Conservation (phyloP, 1,140 invertebrate genomes). For the Ephestia elutella region DNA sequence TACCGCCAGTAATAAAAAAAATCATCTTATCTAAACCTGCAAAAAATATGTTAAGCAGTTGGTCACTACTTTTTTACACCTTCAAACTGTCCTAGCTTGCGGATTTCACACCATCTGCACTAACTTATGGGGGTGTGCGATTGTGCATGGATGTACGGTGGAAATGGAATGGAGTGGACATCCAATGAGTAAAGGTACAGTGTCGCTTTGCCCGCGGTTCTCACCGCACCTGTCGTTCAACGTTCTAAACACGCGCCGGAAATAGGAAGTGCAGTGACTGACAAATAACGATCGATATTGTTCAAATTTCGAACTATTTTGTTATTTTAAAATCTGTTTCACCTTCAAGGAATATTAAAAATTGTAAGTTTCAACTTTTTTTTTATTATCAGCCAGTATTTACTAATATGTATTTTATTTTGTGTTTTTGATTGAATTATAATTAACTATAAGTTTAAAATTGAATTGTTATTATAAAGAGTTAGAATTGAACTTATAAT, state of each 20-base stretch:
- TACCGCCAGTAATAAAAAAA: too few species aligned
- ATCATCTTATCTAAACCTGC: too few species aligned
- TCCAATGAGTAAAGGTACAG: conserved; percentile 20
- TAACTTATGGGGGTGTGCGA: neutral
- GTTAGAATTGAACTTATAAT: too few species aligned
- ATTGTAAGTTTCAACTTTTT: neutral
- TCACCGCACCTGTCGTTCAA: conserved; percentile 26
- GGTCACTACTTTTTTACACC: too few species aligned
- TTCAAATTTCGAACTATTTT: conserved; percentile 17
- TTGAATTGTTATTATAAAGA: too few species aligned
- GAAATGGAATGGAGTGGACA: conserved; percentile 2
- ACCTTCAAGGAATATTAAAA: neutral
- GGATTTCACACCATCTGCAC: neutral
- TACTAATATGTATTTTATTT: too few species aligned
- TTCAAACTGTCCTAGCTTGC: neutral
- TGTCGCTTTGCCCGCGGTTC: conserved; percentile 29
- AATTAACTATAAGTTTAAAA: too few species aligned
- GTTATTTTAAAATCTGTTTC: neutral
- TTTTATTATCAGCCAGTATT: neutral
- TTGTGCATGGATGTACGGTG: too few species aligned
- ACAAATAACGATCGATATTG: conserved; percentile 18
- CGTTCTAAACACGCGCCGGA: conserved; percentile 22
- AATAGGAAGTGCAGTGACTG: conserved; percentile 60
- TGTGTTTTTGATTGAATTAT: too few species aligned
- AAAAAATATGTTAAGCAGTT: too few species aligned